Conservation (phyloP, 2,113 vertebrate species). For the Nicator chloris region DNA sequence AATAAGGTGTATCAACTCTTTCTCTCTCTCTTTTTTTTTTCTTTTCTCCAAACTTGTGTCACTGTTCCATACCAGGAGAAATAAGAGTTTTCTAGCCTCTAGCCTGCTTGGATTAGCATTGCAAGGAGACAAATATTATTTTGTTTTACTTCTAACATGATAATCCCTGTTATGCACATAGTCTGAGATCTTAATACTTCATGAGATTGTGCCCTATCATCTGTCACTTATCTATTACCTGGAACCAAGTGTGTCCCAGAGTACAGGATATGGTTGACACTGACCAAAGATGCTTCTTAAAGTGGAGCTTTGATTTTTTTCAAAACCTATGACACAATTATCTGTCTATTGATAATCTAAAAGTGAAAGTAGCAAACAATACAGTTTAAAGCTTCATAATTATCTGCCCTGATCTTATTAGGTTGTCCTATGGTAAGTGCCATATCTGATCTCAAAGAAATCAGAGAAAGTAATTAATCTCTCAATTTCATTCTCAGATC, state of each 20-base stretch:
- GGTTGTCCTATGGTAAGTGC: neutral
- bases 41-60: too few species aligned
- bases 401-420: neutral
- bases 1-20: accelerated
- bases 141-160: neutral
- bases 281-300: neutral
- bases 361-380: neutral
- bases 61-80: neutral
- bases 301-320: neutral
- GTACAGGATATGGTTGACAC: neutral
- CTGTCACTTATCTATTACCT: neutral
- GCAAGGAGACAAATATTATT: neutral
- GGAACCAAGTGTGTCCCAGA: neutral
- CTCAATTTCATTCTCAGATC: slow-evolving; percentile 26
- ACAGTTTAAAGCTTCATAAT: neutral
- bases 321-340: neutral
- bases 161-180: neutral
- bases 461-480: slow-evolving; percentile 44
- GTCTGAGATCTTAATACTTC: neutral
- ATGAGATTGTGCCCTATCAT: neutral
- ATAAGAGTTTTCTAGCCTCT: neutral
- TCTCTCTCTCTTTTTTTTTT: neutral
- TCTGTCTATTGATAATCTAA: neutral
- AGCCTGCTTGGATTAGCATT: neutral
- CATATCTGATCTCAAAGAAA: slow-evolving; percentile 26